Conservation (phyloP, 2,113 vertebrate genomes). For the Spermophilus dauricus region DNA sequence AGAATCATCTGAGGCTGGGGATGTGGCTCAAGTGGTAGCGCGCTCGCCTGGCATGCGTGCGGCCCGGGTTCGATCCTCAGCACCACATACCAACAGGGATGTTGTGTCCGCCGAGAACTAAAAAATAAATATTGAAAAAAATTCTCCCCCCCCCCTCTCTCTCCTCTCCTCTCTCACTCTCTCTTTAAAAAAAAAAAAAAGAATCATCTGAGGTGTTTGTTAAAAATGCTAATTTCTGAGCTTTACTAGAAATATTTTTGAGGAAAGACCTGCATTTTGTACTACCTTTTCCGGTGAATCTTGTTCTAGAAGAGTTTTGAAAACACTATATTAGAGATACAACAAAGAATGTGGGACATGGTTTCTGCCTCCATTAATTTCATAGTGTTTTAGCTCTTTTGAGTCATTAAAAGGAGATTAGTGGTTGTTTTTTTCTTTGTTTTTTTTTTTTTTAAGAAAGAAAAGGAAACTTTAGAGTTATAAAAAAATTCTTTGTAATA, state of each 20-base stretch:
- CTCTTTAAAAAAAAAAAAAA: too few species aligned
- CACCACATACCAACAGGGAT: too few species aligned
- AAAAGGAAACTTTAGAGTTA: background rate
- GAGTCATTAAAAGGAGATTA: conserved; percentile 54
- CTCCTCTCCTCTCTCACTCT: too few species aligned
- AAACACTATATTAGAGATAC: background rate
- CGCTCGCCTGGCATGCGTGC: too few species aligned
- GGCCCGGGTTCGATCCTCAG: too few species aligned
- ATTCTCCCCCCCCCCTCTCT: too few species aligned
- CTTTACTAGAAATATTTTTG: background rate
- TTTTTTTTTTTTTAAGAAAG: background rate
- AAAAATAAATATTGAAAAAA: too few species aligned
- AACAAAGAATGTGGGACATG: background rate
- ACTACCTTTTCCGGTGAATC: background rate
- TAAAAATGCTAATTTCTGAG: conserved; percentile 15
- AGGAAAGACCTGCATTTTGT: background rate
- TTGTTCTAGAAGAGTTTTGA: background rate
- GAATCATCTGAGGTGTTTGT: background rate
- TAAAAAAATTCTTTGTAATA: conserved; percentile 51
- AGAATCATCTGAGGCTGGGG: conserved; percentile 10
- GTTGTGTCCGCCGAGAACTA: too few species aligned
- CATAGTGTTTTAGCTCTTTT: conserved; percentile 34
- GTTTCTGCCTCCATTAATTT: background rate
- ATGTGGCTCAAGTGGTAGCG: too few species aligned
- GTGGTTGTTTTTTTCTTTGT: background rate